Evolutionary conservation across 2,888 invertebrate genomes (phyloP), one percentile per base, ranked within the genome.

Genomic region (Liodrosophila aerea): DNA sequence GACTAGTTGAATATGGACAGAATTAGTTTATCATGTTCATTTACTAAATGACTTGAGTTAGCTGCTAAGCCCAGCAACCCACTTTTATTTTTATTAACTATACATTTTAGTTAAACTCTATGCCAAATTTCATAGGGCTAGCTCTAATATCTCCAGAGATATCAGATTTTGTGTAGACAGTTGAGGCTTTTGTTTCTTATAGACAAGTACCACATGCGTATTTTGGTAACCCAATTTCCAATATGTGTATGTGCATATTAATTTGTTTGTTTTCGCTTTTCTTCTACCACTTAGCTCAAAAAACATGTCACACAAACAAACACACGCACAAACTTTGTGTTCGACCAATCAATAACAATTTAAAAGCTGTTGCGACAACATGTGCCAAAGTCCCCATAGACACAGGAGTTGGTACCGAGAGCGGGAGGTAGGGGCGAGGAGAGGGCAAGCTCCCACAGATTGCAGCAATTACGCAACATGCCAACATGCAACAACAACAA

Each of bases 401-500:
- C 56, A 50, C 13, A 46, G 61, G 50, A 37, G 37, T 59, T 44
- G 50, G 58, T 62, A 63, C 61, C 39, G 56, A 37, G 56, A 46
- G 54, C 7, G 7, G 7, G 33, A 5, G 11, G 7, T 2, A 13
- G 7, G 1, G n/a, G 18, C n/a, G 37, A 7, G 7, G 7, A 1
- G n/a, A n/a, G 0, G 37, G 8, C 15, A 13, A 5, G 9, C 16
- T 37, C 56, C 54, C 62, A 73, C 78, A 84, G 82, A 84, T 85
- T 84, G 78, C 85, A 77, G 85, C 78, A 78, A 78, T 78, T 78
- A 84, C 85, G 85, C 69, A 78, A 84, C 82, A 84, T 61, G 73
- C 51, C 70, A 18, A 39, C 39, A 82, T 74, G 58, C 80, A 82
- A 72, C 65, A 62, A 51, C 54, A 68, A 16, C 56, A 53, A 11